Conservation (phyloP, 2,888 invertebrate species). For the Hofmannophila pseudospretella region DNA sequence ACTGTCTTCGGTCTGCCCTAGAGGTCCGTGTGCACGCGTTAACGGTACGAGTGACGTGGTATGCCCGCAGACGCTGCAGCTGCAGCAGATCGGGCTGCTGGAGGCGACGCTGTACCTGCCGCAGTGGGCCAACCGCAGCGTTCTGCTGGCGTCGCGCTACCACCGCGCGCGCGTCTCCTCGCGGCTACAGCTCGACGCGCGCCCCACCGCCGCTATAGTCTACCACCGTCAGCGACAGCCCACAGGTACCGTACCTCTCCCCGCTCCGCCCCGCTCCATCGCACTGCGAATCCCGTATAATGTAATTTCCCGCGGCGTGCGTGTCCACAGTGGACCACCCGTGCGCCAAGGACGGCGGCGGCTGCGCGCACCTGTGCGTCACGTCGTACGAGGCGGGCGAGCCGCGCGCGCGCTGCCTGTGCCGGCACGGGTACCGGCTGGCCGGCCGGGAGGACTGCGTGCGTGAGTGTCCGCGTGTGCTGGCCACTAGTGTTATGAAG, state of each 20-base stretch:
- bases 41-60: constrained; percentile 15
- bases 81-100: constrained; percentile 85
- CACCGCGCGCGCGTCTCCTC: constrained; percentile 54
- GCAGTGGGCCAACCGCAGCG: constrained; percentile 81
- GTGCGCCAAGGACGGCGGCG: constrained; percentile 81
- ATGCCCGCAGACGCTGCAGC: constrained; percentile 74
- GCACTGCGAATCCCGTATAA: background rate
- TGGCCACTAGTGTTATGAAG: too few relatives aligned
- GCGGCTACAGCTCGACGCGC: constrained; percentile 10
- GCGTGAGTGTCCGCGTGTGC: constrained; percentile 73
- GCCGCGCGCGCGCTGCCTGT: constrained; percentile 79
- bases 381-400: constrained; percentile 72
- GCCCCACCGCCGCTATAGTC: constrained; percentile 82
- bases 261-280: too few relatives aligned
- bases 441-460: constrained; percentile 79
- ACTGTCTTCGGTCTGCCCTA: too few relatives aligned
- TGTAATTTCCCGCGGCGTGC: background rate
- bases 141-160: constrained; percentile 79
- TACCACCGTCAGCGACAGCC: constrained; percentile 90
- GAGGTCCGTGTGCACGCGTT: constrained; percentile 76
- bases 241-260: too few relatives aligned
- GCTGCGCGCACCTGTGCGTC: constrained; percentile 88
- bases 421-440: constrained; percentile 83
- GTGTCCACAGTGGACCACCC: constrained; percentile 75
- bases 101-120: constrained; percentile 86